Evolutionary conservation across 1,140 invertebrate genomes (phyloP).

Genomic region (Aphelenchoides fujianensis): DNA sequence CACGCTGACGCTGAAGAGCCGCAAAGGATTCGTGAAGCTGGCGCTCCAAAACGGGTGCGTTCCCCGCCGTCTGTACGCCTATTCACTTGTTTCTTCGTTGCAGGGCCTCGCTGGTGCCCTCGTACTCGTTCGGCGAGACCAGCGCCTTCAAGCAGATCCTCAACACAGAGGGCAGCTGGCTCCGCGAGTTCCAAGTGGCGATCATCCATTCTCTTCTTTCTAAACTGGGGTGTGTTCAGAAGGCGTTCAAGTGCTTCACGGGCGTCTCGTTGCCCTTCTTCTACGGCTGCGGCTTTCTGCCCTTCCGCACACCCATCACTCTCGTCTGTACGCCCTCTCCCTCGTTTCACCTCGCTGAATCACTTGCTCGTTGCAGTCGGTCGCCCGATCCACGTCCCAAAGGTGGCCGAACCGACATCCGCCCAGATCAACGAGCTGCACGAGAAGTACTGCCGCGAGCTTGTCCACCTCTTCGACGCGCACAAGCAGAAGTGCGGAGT

Average conservation of each 20-base stretch:
- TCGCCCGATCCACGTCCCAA: conserved; percentile 73
- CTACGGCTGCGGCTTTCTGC: conserved; percentile 77
- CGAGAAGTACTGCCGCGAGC: conserved; percentile 70
- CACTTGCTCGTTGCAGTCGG: conserved; percentile 67
- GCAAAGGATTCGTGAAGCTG: conserved; percentile 76
- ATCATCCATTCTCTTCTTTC: too few species aligned
- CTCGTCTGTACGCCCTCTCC: too few species aligned
- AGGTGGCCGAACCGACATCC: conserved; percentile 70
- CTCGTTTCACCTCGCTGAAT: background rate
- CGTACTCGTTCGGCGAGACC: conserved; percentile 63
- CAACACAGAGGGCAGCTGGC: conserved; percentile 17
- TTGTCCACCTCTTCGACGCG: conserved; percentile 75
- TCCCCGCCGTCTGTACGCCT: too few species aligned
- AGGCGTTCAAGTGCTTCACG: conserved; percentile 69
- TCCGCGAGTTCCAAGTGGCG: conserved; percentile 30
- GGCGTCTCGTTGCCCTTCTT: conserved; percentile 80
- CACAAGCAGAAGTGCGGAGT: conserved; percentile 67
- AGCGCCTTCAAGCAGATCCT: conserved; percentile 61
- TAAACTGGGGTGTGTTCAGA: background rate
- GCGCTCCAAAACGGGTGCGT: conserved; percentile 75
- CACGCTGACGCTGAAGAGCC: conserved; percentile 70
- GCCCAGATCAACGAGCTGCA: conserved; percentile 77
- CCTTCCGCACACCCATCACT: conserved; percentile 73
- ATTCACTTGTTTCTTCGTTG: conserved; percentile 62
- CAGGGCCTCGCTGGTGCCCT: conserved; percentile 65